A percentile compares a stretch with the other conserved stretches of the same genome.
phyloP scores from a whole-genome alignment of 2,888 invertebrate genomes.

The Choristoneura rosaceana region DNA sequence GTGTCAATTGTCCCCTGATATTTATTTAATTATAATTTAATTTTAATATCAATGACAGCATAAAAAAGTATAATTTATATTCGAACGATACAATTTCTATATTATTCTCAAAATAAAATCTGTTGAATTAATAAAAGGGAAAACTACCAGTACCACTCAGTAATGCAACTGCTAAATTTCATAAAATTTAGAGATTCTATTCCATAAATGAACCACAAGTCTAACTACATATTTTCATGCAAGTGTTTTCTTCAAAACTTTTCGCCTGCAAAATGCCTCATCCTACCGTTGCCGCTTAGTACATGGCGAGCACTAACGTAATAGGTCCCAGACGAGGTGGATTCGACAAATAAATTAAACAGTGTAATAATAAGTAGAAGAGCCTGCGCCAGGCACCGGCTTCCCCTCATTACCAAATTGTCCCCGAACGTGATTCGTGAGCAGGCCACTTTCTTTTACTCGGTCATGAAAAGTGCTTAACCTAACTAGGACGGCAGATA shows the following conservation, averaged over 20 bases:
- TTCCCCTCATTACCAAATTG: conserved; percentile 76
- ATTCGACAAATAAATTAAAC: conserved; percentile 78
- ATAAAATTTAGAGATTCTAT: background rate
- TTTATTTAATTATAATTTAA: no score
- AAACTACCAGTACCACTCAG: no score
- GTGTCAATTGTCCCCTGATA: no score
- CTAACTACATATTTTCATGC: background rate
- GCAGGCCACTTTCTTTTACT: conserved; percentile 64
- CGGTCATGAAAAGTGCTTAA: conserved; percentile 53
- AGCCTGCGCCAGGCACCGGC: conserved; percentile 70
- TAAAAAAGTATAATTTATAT: no score
- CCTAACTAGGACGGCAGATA: conserved; percentile 53
- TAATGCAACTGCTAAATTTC: background rate
- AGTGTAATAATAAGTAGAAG: conserved; percentile 70
- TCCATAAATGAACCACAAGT: background rate
- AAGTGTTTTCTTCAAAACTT: background rate
- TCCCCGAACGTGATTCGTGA: conserved; percentile 67
- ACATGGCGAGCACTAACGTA: conserved; percentile 53
- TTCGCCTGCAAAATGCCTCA: conserved; percentile 43
- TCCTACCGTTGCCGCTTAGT: conserved; percentile 43
- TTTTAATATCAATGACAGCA: no score
- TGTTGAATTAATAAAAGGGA: no score
- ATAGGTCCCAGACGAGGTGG: conserved; percentile 65
- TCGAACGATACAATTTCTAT: no score
- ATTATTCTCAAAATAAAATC: no score